Evolutionary conservation across 1,140 invertebrate genomes (phyloP), one percentile per base, ranked within the genome.

Genomic region (Venustaconcha ellipsiformis): DNA sequence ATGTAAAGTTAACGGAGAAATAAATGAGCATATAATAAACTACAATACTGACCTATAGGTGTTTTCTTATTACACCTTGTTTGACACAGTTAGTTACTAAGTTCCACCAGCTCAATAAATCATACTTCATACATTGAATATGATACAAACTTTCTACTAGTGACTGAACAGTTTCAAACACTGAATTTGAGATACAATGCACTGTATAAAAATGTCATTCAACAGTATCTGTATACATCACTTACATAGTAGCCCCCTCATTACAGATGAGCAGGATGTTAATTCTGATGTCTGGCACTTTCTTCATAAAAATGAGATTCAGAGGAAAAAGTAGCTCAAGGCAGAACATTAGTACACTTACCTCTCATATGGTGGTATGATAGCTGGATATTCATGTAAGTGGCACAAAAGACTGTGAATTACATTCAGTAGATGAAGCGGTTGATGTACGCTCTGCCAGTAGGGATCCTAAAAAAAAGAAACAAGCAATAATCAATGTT

Each of bases 371-470:
- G 72, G 17, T 56, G 85, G 78, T 64, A 89, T 79, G 55, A 80
- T 70, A 6, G 72, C 65, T 23, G 86, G 85, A 57, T 78, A 84
- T 55, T 86, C 82, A 14, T 82, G 76, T 65, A 89, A 85, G 57
- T 79, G 75, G 64, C 77, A 73, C 20, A 91, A 81, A 8, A 91
- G 76, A 48, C 77, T 70, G 59, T 77, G 74, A 15, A 91, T 71
- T 48, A 90, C 88, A 62, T 78, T 63, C 18, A 91, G 72, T 55
- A 91, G 77, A 75, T 90, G 89, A 13, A 87, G 72, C 65, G 89
- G 87, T 70, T 85, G 86, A n/a, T 83, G 74, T 56, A 80, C 69
- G n/a, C 80, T 81, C 48, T 84, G 84, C 86, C 87, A 89, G 62
- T 78, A 85, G 37, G 85, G 83, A 72, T 90, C 89, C 88, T 89